A percentile compares a stretch with the other conserved stretches of the same genome.
These are phyloP conservation scores for Plestiodon gilberti DNA, from an alignment of 2,113 vertebrate genomes.

Conservation along the genomic window DNA sequence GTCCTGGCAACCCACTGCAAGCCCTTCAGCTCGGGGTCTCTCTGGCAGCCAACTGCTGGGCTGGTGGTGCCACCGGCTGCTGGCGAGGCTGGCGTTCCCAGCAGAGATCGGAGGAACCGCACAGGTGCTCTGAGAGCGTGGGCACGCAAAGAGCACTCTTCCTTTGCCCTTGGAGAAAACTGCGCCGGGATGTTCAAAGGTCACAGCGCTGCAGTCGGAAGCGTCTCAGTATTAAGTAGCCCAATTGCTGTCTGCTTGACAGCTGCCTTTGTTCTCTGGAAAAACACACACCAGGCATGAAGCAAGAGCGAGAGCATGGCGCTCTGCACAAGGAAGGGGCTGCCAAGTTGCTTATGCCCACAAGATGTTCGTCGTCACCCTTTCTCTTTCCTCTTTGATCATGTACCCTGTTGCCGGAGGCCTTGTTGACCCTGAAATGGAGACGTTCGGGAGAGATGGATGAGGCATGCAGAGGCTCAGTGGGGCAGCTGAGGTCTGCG, in stretches of 20 bases:
- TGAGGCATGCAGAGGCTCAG: background rate
- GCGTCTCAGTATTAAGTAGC: background rate
- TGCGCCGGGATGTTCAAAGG: background rate
- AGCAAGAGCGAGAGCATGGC: background rate
- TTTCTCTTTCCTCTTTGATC: background rate
- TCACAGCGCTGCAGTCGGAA: background rate
- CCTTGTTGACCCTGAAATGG: background rate
- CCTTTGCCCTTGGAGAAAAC: background rate
- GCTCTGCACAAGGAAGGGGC: too few species aligned
- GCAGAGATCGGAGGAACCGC: background rate
- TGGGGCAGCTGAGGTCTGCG: background rate
- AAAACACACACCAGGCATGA: background rate
- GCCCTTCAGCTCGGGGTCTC: too few species aligned
- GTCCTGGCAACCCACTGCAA: too few species aligned
- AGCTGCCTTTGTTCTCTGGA: background rate
- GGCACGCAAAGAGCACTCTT: background rate
- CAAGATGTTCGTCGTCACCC: background rate
- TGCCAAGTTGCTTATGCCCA: too few species aligned
- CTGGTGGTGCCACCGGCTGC: background rate
- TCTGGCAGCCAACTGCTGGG: too few species aligned
- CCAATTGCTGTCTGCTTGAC: background rate
- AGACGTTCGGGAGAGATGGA: background rate
- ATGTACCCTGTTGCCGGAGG: background rate
- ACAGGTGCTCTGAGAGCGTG: background rate
- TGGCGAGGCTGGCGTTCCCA: rapidly evolving